Evolutionary conservation across 92 coral and sea anemone species (phyloP).

Genomic region (Phymanthus crucifer): DNA sequence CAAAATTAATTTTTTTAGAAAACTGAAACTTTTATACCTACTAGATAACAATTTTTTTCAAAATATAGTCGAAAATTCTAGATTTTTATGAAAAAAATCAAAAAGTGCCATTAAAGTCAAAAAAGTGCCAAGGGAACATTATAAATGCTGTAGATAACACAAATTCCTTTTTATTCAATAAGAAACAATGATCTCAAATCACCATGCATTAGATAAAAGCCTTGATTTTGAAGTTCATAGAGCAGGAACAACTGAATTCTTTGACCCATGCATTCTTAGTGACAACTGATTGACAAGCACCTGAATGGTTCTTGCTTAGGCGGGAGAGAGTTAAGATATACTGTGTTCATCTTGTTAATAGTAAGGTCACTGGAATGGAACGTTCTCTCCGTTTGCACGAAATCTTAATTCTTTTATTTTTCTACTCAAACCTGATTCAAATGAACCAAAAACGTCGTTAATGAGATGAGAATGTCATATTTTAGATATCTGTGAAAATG

Average conservation of each 20-base stretch:
- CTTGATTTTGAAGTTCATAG: neutral
- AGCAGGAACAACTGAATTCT: neutral
- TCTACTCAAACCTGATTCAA: neutral
- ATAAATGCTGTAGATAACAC: neutral
- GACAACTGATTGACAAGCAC: neutral
- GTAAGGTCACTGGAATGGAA: slow-evolving; percentile 22
- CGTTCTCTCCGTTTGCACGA: neutral
- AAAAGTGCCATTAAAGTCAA: neutral
- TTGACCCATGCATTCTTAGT: slow-evolving; percentile 9
- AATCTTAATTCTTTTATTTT: neutral
- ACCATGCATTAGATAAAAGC: neutral
- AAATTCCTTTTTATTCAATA: slow-evolving; percentile 1
- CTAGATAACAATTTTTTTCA: neutral
- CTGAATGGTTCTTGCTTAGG: slow-evolving; percentile 24
- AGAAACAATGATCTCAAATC: neutral
- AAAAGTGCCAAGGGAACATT: neutral
- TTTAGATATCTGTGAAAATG: neutral
- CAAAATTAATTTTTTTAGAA: neutral
- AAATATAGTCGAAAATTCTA: neutral
- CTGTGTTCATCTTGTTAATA: slow-evolving; percentile 25
- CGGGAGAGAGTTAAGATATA: slow-evolving; percentile 21
- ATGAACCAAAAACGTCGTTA: neutral
- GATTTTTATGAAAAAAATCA: neutral
- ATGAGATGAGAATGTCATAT: neutral
- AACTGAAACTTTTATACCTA: neutral